A percentile compares a stretch with the other conserved stretches of the same genome.
Evolutionary conservation across 2,888 invertebrate genomes (phyloP).

Genomic region (Lacanobia oleracea): DNA sequence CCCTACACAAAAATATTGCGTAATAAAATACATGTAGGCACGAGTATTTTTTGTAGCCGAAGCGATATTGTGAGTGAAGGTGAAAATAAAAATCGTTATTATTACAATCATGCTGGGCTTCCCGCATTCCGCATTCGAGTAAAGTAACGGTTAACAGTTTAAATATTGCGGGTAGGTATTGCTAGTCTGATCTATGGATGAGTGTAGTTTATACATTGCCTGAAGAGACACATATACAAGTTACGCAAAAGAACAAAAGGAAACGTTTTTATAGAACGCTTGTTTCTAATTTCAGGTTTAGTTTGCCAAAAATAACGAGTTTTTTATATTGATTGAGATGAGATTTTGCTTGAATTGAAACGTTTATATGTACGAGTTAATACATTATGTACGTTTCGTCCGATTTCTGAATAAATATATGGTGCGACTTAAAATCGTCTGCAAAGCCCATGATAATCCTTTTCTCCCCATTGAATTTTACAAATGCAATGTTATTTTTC

Average conservation of each 20-base stretch:
- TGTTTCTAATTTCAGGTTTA: no score
- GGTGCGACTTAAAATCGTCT: background rate
- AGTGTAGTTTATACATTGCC: background rate
- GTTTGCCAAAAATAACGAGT: no score
- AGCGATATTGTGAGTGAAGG: constrained; percentile 34
- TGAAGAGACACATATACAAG: background rate
- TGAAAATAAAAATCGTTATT: constrained; percentile 44
- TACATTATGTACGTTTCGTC: no score
- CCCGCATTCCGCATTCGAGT: constrained; percentile 8
- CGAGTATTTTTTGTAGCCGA: constrained; percentile 22
- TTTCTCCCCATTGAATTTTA: constrained; percentile 6
- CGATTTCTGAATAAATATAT: no score
- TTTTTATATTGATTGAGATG: no score
- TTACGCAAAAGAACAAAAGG: no score
- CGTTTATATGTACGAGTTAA: no score
- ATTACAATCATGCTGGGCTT: constrained; percentile 23
- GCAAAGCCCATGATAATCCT: constrained; percentile 8
- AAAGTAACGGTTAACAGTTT: background rate
- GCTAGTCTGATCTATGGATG: background rate
- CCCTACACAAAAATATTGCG: constrained; percentile 50
- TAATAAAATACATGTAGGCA: constrained; percentile 43
- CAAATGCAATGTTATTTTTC: constrained; percentile 14
- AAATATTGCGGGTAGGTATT: constrained; percentile 4
- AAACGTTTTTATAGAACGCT: no score
- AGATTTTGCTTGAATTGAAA: no score